Evolutionary conservation across 2,888 invertebrate species (phyloP), one percentile per base, ranked within the genome.

Genomic region (Pseudococcus viburni): DNA sequence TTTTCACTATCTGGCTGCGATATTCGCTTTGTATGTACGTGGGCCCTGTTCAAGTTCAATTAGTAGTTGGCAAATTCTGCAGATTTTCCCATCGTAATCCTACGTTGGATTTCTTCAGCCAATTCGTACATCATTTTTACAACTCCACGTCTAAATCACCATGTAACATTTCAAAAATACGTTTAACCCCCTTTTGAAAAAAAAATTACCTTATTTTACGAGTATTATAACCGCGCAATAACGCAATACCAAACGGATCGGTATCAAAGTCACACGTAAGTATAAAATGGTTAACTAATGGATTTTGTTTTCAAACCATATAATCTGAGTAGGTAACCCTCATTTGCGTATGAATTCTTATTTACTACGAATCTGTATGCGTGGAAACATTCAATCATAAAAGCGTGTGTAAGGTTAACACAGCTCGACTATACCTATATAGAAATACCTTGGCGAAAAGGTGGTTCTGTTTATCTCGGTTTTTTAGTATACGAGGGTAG

Each of bases 321-420:
- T 77, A 77, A 77, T 77, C 77, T 77, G 77, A 77, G 77, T 55
- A 55, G 55, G 55, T 55, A 55, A 77, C 77, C 77, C 77, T 77
- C 77, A 77, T 77, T 77, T 77, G 77, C 77, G 77, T 77, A 77
- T 77, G 77, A 77, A 77, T 77, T 77, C 77, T 77, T 77, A 77
- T 77, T 77, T 77, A 42, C 77, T 39, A 77, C 77, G 42, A 77
- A 77, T 77, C 77, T 77, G 68, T 68, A 68, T 68, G 77, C 77
- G 77, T 77, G 77, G 77, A 77, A 77, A 77, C 77, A 77, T 77
- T 77, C 77, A 77, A 77, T 77, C 77, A 77, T 77, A 77, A 42
- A 77, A 77, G 77, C 77, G 77, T 77, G 77, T 77, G 77, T 77
- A 77, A 42, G 77, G 33, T n/a, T 33, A 26, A 11, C 6, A 33